Base-by-base conservation (phyloP, 1,140 invertebrate genomes). In the Paracyclopina nana region DNA sequence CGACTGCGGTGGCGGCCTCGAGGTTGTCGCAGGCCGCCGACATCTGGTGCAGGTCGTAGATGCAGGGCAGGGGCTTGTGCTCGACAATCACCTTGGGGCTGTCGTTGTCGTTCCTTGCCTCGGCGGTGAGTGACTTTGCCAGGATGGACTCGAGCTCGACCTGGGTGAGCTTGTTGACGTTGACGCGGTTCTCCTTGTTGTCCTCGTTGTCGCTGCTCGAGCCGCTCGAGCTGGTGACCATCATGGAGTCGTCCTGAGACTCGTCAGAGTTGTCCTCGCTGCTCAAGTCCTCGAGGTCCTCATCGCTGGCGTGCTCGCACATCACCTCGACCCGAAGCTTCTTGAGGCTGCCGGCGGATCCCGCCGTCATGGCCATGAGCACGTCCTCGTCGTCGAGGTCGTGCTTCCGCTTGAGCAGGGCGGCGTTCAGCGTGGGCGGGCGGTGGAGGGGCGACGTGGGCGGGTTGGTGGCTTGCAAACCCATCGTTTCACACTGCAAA, bases 41-140 rank as follows among this genome's bases (percentile, higher is more conserved):
- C 6, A 16, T 49, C 40, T 50, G 48, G 2, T 44, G 30, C n/a
- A 52, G 50, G 11, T 52, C 50, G 14, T 52, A 52, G 16, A 52
- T 26, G 25, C 14, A 24, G 11, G 50, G 50, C n/a, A 52, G 50
- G 28, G 14, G 25, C 22, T 25, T n/a, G 48, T 50, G 48, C 24
- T 50, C 29, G 8, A 50, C 48, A 22, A 50, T 38, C 12, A 50
- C 48, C 25, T 50, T 50, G 5, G 48, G 28, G 11, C 14, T 20
- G 14, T 28, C 28, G 2, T 16, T 2, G 26, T 11, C 45, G 9
- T 25, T 26, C 2, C 16, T 6, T 48, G n/a, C 14, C 12, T 4
- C 26, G 22, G n/a, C 22, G 25, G n/a, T 16, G 25, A 3, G 18
- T 44, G n/a, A n/a, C 18, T 22, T 6, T 16, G 16, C 18, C 9